Conservation (phyloP, 1,140 invertebrate genomes). For the Microplitis demolitor region DNA sequence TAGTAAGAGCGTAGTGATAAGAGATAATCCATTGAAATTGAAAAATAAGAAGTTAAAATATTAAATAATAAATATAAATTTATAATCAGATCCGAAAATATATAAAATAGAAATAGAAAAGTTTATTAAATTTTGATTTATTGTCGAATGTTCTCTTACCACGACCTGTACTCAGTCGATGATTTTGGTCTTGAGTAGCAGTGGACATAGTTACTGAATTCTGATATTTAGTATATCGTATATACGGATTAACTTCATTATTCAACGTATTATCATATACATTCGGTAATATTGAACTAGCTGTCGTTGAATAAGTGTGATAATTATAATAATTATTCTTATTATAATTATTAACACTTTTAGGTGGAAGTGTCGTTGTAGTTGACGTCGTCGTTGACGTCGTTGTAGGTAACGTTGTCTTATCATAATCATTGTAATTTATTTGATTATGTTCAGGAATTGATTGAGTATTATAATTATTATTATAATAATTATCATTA, state of each 20-base stretch:
- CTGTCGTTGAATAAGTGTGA: slow-evolving; percentile 30
- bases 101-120: slow-evolving; percentile 12
- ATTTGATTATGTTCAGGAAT: slow-evolving; percentile 20
- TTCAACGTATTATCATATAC: slow-evolving; percentile 50
- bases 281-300: slow-evolving; percentile 35
- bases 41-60: slow-evolving; percentile 8
- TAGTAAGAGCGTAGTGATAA: no score
- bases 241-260: slow-evolving; percentile 51
- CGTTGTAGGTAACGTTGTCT: slow-evolving; percentile 26
- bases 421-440: slow-evolving; percentile 31
- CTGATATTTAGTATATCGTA: slow-evolving; percentile 42
- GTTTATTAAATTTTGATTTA: neutral
- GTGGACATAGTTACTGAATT: slow-evolving; percentile 43
- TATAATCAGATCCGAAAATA: neutral
- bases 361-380: slow-evolving; percentile 38
- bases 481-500: neutral
- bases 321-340: neutral
- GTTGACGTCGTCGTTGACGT: slow-evolving; percentile 38
- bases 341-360: slow-evolving; percentile 27
- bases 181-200: slow-evolving; percentile 46
- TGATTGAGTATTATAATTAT: neutral
- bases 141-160: slow-evolving; percentile 49
- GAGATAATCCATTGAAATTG: neutral
- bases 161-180: slow-evolving; percentile 45
- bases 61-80: slow-evolving; percentile 10